A percentile compares a stretch with the other conserved stretches of the same genome.
These are phyloP conservation scores for Pipistrellus kuhlii DNA, from an alignment of 2,797 vertebrate species.

Conservation along the genomic window DNA sequence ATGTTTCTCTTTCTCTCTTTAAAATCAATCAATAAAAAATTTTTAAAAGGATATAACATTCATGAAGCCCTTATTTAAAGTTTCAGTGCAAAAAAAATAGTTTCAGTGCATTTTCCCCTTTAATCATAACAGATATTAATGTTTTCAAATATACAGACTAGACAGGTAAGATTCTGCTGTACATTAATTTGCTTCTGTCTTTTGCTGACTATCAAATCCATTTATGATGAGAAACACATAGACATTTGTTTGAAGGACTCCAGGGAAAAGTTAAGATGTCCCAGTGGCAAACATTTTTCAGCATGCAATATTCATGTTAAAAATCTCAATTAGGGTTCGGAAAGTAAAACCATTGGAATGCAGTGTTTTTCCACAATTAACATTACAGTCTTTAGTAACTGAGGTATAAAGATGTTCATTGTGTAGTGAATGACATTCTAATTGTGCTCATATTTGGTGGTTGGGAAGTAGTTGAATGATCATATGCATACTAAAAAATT, in stretches of 20 bases:
- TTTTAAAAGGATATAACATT: background rate
- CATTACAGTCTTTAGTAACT: slow-evolving; percentile 48
- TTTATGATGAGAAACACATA: slow-evolving; percentile 60
- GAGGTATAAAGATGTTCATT: slow-evolving; percentile 23
- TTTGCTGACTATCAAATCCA: slow-evolving; percentile 46
- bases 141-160: background rate
- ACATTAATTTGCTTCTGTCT: slow-evolving; percentile 36
- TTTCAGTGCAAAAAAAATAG: background rate
- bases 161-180: background rate
- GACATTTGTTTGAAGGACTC: slow-evolving; percentile 50
- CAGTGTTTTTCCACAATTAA: slow-evolving; percentile 59
- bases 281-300: slow-evolving; percentile 59
- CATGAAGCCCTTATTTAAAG: background rate
- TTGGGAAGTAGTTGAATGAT: slow-evolving; percentile 18
- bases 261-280: slow-evolving; percentile 61
- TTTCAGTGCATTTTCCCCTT: slow-evolving; percentile 38
- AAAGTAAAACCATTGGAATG: slow-evolving; percentile 45
- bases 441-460: background rate
- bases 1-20: background rate
- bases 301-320: slow-evolving; percentile 54
- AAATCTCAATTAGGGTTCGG: slow-evolving; percentile 52
- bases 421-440: slow-evolving; percentile 12
- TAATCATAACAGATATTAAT: slow-evolving; percentile 36
- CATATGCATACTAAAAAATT: background rate
- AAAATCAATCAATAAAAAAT: background rate